Base-by-base conservation (phyloP, 2,888 invertebrate species). In the Cantharis nigra region DNA sequence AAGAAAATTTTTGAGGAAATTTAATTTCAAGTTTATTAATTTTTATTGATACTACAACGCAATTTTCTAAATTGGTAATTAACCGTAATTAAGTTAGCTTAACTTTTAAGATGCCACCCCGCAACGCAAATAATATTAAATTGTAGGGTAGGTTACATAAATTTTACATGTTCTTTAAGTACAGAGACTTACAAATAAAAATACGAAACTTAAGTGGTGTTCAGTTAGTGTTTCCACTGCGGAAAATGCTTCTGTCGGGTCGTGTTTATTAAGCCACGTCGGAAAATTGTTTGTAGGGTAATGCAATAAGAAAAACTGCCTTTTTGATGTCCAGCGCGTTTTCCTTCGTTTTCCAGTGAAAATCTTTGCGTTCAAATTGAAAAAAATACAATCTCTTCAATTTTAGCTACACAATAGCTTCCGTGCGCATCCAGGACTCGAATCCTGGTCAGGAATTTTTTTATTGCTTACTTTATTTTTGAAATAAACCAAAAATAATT, bases 291-390 rank as follows among this genome's bases (percentile, higher is more conserved):
- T 76, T 76, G 72, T 64, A 69, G 65, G 76, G 69, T 76, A 76
- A 76, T 76, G 71, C 76, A 72, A 76, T 76, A 72, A 76, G 76
- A 72, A 76, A 76, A 76, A 76, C 72, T 76, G 76, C 63, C 76
- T 76, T 72, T 33, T 67, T 76, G 63, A 69, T 30, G 72, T 63
- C 75, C 76, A 72, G 69, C 65, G 26, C 3, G 23, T 20, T 67
- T 65, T 26, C 13, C 23, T 67, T n/a, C n/a, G 49, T 7, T 49
- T 49, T n/a, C 2, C 0, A 7, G 2, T 49, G 9, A 49, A 49
- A 49, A 49, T 49, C 33, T 49, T 49, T n/a, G 33, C 5, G 33
- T 49, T 5, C 5, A 49, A 49, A 49, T 49, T 49, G 33, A 49
- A 49, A n/a, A 33, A 33, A 33, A 13, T 13, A 33, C 33, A 33